phyloP scores from a whole-genome alignment of 2,888 invertebrate genomes.

The Galerucella nymphaeae region DNA sequence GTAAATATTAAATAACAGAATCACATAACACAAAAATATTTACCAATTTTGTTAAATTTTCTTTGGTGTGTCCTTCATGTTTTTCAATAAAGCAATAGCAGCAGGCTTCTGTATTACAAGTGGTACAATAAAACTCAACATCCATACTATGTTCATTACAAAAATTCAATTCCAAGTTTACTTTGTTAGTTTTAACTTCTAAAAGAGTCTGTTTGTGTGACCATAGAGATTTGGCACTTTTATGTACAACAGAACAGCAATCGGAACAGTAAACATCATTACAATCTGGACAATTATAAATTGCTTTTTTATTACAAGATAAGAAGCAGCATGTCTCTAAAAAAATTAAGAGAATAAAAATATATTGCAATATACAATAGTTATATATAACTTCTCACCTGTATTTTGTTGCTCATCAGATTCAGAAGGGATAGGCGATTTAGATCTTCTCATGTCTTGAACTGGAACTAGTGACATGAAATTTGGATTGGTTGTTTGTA shows the following conservation, averaged over 20 bases:
- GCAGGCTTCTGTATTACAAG: constrained; percentile 62
- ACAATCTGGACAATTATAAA: constrained; percentile 56
- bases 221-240: constrained; percentile 59
- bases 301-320: constrained; percentile 52
- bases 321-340: constrained; percentile 50
- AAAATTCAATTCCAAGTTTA: constrained; percentile 45
- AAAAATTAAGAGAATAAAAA: constrained; percentile 28
- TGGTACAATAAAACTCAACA: constrained; percentile 62
- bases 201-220: constrained; percentile 53
- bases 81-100: constrained; percentile 62
- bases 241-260: constrained; percentile 58
- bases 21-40: constrained; percentile 36
- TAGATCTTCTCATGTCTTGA: constrained; percentile 5
- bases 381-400: not conserved
- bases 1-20: constrained; percentile 2
- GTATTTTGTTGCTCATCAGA: not conserved
- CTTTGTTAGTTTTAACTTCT: constrained; percentile 27
- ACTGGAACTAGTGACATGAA: constrained; percentile 31
- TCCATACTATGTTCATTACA: constrained; percentile 55
- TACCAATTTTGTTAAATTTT: constrained; percentile 59
- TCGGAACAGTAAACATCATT: constrained; percentile 55
- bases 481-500: constrained; percentile 23
- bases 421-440: not conserved
- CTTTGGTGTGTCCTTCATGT: constrained; percentile 61
- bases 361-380: not conserved